phyloP scores from a whole-genome alignment of 2,797 vertebrate species.

The Cottoperca gobio region DNA sequence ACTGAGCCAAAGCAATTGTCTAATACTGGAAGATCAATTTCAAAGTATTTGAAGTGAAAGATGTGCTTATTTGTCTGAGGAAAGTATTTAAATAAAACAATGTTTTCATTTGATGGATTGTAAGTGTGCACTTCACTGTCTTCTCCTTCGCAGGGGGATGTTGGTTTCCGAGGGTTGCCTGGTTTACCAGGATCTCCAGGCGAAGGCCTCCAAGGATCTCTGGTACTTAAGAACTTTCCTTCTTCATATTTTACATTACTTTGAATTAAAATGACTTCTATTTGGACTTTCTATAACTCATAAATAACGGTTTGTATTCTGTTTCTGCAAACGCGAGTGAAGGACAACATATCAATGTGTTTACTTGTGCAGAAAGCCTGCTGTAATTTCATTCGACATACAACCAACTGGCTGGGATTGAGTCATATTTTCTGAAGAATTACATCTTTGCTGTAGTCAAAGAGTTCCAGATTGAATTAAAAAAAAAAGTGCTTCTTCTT shows the following conservation, averaged over 20 bases:
- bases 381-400: slow-evolving; percentile 41
- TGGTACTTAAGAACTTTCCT: slow-evolving; percentile 75
- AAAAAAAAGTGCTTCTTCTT: slow-evolving; percentile 15
- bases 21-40: neutral
- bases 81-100: slow-evolving; percentile 39
- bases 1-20: neutral
- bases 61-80: slow-evolving; percentile 24
- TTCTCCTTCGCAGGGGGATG: slow-evolving; percentile 85
- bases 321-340: slow-evolving; percentile 17
- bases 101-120: slow-evolving; percentile 15
- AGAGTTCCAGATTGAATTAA: slow-evolving; percentile 1
- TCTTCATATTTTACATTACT: slow-evolving; percentile 12
- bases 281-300: neutral
- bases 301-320: neutral
- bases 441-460: slow-evolving; percentile 12
- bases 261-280: neutral
- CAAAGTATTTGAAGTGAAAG: slow-evolving; percentile 1
- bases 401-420: slow-evolving; percentile 50
- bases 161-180: slow-evolving; percentile 87
- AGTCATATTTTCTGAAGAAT: slow-evolving; percentile 49
- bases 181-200: slow-evolving; percentile 89
- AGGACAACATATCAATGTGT: slow-evolving; percentile 22
- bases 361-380: slow-evolving; percentile 31
- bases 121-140: slow-evolving; percentile 24
- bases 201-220: slow-evolving; percentile 90